These are phyloP conservation scores for Heliconius sara DNA, from an alignment of 2,888 invertebrate genomes.

Conservation along the genomic window DNA sequence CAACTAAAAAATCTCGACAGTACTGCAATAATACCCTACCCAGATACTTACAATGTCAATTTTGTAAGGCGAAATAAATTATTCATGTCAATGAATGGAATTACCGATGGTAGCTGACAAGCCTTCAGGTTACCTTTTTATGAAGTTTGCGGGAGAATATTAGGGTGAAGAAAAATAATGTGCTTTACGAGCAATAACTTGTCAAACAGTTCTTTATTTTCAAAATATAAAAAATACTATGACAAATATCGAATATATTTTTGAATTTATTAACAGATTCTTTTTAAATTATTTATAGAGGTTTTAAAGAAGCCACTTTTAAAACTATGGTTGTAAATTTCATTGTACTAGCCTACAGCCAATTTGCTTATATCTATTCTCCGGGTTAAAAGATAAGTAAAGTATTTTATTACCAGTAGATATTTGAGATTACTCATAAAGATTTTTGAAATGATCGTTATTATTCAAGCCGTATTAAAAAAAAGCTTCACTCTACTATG, in stretches of 20 bases:
- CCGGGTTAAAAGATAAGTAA: too few relatives aligned
- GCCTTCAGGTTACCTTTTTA: conserved; percentile 34
- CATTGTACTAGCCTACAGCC: background rate
- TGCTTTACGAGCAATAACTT: conserved; percentile 5
- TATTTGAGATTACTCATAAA: too few relatives aligned
- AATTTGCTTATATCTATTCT: too few relatives aligned
- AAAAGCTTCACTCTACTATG: too few relatives aligned
- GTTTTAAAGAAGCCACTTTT: background rate
- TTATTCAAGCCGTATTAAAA: too few relatives aligned
- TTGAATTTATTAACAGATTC: background rate
- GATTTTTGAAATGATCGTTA: too few relatives aligned
- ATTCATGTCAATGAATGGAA: conserved; percentile 37
- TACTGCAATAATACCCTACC: background rate
- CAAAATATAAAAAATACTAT: conserved; percentile 1
- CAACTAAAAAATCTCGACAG: background rate
- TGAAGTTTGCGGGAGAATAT: conserved; percentile 24
- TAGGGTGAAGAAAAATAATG: conserved; percentile 18
- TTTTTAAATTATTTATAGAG: background rate
- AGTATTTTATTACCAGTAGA: too few relatives aligned
- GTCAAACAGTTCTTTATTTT: background rate
- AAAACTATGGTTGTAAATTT: background rate
- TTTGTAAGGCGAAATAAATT: conserved; percentile 29
- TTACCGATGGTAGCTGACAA: conserved; percentile 38
- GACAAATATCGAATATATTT: background rate
- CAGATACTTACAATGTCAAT: background rate